phyloP scores from a whole-genome alignment of 2,888 invertebrate species.

The Bunonema sp. region DNA sequence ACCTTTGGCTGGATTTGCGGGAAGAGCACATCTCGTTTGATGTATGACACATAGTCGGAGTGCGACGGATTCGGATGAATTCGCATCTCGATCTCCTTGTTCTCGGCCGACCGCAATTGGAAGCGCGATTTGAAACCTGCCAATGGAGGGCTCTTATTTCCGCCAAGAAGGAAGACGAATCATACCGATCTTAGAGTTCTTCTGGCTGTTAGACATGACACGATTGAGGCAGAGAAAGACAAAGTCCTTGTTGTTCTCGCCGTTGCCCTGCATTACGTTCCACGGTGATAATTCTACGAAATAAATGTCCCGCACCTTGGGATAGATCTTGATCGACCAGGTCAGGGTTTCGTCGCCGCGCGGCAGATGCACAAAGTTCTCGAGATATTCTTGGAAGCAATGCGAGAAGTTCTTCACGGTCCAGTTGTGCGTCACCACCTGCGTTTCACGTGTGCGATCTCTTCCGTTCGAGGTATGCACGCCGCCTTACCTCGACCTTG shows the following conservation, averaged over 20 bases:
- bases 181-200: not conserved
- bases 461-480: not conserved
- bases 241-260: slow-evolving; percentile 44
- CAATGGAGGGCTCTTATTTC: slow-evolving; percentile 7
- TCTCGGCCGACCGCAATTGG: slow-evolving; percentile 36
- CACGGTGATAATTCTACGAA: too few species aligned
- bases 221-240: slow-evolving; percentile 44
- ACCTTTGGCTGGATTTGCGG: too few species aligned
- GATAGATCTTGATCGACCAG: slow-evolving; percentile 45
- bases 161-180: not conserved
- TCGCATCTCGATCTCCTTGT: slow-evolving; percentile 43
- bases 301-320: too few species aligned
- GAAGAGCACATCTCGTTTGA: slow-evolving; percentile 43
- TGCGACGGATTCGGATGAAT: slow-evolving; percentile 45
- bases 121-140: slow-evolving; percentile 43
- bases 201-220: slow-evolving; percentile 14
- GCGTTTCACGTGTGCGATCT: not conserved
- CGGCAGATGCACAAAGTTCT: slow-evolving; percentile 41
- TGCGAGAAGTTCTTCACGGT: slow-evolving; percentile 45
- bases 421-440: slow-evolving; percentile 43
- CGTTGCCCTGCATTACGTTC: too few species aligned
- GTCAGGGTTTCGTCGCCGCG: slow-evolving; percentile 29
- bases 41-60: slow-evolving; percentile 44
- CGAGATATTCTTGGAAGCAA: slow-evolving; percentile 37
- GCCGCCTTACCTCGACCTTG: slow-evolving; percentile 29